A percentile compares a stretch with the other conserved stretches of the same genome.
Conservation (phyloP, 2,113 vertebrate species). For the Macaca nemestrina region DNA sequence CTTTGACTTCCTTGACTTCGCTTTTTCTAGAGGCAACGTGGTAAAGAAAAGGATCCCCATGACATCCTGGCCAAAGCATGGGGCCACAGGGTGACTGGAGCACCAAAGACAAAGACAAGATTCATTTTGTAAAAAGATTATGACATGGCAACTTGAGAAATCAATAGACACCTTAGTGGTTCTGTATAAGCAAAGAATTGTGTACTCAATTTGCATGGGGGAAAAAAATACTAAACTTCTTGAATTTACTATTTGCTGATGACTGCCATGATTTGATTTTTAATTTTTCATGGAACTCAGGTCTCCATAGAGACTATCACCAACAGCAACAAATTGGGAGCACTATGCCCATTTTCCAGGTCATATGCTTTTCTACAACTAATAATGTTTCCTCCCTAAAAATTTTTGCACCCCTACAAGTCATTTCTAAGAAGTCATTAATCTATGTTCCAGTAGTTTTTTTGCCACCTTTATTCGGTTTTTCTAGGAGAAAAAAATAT, state of each 20-base stretch:
- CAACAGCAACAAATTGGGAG: neutral
- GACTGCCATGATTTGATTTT: neutral
- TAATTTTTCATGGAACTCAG: neutral
- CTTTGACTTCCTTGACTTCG: neutral
- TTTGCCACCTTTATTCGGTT: constrained; percentile 32
- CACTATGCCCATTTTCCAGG: neutral
- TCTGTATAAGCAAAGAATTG: neutral
- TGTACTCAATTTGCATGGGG: neutral
- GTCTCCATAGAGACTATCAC: neutral
- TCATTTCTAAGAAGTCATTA: constrained; percentile 31
- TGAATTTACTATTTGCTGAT: neutral
- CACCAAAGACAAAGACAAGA: neutral
- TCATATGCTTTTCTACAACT: neutral
- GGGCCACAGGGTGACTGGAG: rapidly evolving
- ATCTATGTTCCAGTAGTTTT: constrained; percentile 6
- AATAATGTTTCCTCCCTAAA: neutral
- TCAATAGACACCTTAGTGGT: neutral
- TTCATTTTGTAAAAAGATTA: neutral
- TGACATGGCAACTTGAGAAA: neutral
- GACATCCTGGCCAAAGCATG: neutral
- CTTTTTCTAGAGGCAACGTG: neutral
- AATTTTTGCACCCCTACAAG: neutral
- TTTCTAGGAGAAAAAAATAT: constrained; percentile 4
- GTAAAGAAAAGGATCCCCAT: neutral
- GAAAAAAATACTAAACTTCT: neutral